A percentile compares a stretch with the other conserved stretches of the same genome.
phyloP scores from a whole-genome alignment of 1,140 invertebrate species.

The Agraylea sexmaculata region DNA sequence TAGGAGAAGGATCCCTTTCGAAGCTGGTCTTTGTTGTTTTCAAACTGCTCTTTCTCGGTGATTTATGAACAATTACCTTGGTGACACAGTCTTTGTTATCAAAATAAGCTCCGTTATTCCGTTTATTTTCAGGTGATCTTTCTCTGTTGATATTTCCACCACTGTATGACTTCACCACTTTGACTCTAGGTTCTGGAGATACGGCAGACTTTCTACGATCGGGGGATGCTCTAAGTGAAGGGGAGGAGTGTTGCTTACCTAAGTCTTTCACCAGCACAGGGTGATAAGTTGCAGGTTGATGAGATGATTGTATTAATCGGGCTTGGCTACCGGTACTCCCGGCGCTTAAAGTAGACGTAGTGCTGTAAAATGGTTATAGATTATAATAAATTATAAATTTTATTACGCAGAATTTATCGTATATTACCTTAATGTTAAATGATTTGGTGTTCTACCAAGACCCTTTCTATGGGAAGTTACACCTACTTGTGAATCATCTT shows the following conservation, averaged over 20 bases:
- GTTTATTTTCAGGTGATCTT: constrained; percentile 29
- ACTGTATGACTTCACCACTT: constrained; percentile 36
- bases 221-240: constrained; percentile 36
- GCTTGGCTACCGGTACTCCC: constrained; percentile 89
- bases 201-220: constrained; percentile 26
- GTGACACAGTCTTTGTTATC: constrained; percentile 33
- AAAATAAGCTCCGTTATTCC: constrained; percentile 27
- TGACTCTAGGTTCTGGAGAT: constrained; percentile 29
- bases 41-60: constrained; percentile 38
- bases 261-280: constrained; percentile 72
- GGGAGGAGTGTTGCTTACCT: constrained; percentile 55
- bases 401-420: constrained; percentile 22
- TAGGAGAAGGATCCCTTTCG: constrained; percentile 15
- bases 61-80: constrained; percentile 40
- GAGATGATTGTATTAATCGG: constrained; percentile 83
- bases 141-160: constrained; percentile 36
- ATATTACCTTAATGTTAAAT: constrained; percentile 68
- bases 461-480: constrained; percentile 54
- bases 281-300: constrained; percentile 81
- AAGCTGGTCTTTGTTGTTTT: constrained; percentile 29
- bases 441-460: constrained; percentile 80
- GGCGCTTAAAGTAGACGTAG: constrained; percentile 84
- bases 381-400: constrained; percentile 4
- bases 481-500: constrained; percentile 66
- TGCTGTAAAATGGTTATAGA: constrained; percentile 42